Evolutionary conservation across 2,113 vertebrate genomes (phyloP), one percentile per base, ranked within the genome.

Genomic region (Seriola dumerili): DNA sequence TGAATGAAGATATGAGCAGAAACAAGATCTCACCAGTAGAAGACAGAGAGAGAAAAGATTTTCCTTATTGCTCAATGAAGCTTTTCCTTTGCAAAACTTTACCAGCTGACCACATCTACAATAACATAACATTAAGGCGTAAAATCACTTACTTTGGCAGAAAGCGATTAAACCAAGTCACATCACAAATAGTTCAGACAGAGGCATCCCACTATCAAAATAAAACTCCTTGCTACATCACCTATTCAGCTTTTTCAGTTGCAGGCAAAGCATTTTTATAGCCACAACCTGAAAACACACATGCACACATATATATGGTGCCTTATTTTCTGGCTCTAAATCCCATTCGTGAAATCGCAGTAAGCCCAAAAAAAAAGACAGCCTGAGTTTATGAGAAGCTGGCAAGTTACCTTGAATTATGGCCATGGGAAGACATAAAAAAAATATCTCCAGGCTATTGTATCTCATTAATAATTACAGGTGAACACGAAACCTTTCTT

Each of bases 291-390:
- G 29, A n/a, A 50, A 78, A 62, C 67, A 84, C 12, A 70, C 29
- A 46, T 57, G 61, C 55, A 73, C 42, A 72, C 29, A 57, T 63
- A 38, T 55, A 44, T 55, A 29, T 29, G 29, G 29, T 34, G 0
- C 8, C 50, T 61, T 12, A 19, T 71, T 80, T 80, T 57, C 73
- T 23, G 14, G 38, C 46, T 59, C 34, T 73, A 19, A 69, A 80
- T 70, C 57, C 21, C 32, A 67, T 72, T 77, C 57, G 63, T 75
- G 48, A 74, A 50, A 72, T 11, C 55, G 46, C 63, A 42, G 40
- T 67, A 65, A 72, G 63, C 38, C 84, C 9, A 8, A 25, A 62
- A 32, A 62, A 32, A 52, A 80, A 57, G 65, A 64, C 17, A n/a
- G 16, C 7, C 6, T 61, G 32, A 25, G 54, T 66, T 62, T 25